Evolutionary conservation across 1,140 invertebrate genomes (phyloP).

Genomic region (Camponotus pennsylvanicus): DNA sequence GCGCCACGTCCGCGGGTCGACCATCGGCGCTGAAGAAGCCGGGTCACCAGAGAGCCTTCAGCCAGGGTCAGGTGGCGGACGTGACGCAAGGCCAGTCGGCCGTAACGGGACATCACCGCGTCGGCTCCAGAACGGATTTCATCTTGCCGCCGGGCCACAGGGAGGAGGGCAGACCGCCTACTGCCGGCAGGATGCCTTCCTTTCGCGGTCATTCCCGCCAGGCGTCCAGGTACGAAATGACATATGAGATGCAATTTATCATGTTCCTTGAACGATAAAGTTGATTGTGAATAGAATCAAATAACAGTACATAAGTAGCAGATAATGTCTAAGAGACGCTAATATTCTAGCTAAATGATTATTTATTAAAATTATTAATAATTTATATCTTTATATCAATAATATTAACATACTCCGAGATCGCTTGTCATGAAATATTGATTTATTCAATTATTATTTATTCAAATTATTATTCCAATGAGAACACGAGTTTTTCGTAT

Average conservation of each 20-base stretch:
- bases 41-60: conserved; percentile 94
- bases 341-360: not conserved
- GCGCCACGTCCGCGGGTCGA: conserved; percentile 84
- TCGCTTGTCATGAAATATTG: not conserved
- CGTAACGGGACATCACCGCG: conserved; percentile 90
- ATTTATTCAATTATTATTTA: not conserved
- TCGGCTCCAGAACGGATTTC: conserved; percentile 95
- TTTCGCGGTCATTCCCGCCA: conserved; percentile 87
- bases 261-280: not conserved
- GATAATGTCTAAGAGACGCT: not conserved
- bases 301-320: not conserved
- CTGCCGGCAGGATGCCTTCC: conserved; percentile 84
- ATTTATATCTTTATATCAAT: not conserved
- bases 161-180: conserved; percentile 86
- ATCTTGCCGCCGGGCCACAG: conserved; percentile 93
- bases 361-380: not conserved
- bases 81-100: conserved; percentile 82
- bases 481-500: not conserved
- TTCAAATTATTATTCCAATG: not conserved
- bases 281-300: not conserved
- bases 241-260: not conserved
- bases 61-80: conserved; percentile 93
- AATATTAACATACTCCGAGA: not conserved
- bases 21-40: conserved; percentile 90
- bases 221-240: conserved; percentile 84